phyloP scores from a whole-genome alignment of 1,140 invertebrate genomes.

The Lepidurus packardi region DNA sequence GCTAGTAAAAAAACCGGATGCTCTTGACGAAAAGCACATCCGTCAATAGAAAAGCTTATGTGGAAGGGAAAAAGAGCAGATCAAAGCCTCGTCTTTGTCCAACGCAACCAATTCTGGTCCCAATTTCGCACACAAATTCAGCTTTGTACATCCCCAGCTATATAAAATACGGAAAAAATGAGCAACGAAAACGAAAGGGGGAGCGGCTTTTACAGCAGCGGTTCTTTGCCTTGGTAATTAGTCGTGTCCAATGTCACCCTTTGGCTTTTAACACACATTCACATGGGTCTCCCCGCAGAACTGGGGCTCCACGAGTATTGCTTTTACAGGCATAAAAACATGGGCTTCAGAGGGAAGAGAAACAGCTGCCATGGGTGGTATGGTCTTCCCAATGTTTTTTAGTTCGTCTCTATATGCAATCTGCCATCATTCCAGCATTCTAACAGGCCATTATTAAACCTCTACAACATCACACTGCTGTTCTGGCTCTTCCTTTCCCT shows the following conservation, averaged over 20 bases:
- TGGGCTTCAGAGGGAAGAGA: neutral
- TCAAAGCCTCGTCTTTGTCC: neutral
- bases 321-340: conserved; percentile 16
- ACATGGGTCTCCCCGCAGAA: neutral
- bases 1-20: conserved; percentile 3
- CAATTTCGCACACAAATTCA: neutral
- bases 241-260: conserved; percentile 20
- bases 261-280: conserved; percentile 16
- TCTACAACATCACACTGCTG: neutral
- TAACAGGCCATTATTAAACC: neutral
- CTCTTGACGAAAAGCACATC: neutral
- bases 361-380: conserved; percentile 4
- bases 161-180: neutral
- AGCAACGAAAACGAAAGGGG: neutral
- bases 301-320: conserved; percentile 17
- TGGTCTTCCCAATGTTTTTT: neutral
- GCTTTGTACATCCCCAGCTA: neutral
- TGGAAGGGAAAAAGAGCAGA: neutral
- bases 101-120: neutral
- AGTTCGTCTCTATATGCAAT: neutral
- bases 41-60: neutral
- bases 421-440: conserved; percentile 11
- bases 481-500: neutral
- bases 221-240: conserved; percentile 22
- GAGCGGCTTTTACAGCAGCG: neutral